Base-by-base conservation (phyloP, 2,888 invertebrate genomes). In the Apamea epomidion region DNA sequence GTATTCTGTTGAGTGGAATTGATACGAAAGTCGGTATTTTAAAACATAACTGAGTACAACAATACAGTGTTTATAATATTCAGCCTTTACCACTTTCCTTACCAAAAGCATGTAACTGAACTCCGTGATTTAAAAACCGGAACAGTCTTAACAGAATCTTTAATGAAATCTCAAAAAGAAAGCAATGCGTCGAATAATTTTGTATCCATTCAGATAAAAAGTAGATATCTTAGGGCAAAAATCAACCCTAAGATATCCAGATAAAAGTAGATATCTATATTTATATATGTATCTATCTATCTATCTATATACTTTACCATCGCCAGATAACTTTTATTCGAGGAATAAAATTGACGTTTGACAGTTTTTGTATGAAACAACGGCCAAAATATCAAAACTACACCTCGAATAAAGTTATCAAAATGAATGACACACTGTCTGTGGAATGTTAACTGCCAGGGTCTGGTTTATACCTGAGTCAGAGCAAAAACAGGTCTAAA, bases 371-470 rank as follows among this genome's bases (percentile, higher is more conserved):
- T 42, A 42, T 42, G 42, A 42, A 7, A 42, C 42, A 42, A 42
- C 42, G 6, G 42, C 7, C 42, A 42, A 42, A 42, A 7, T 42
- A 7, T 42, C 42, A 7, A 42, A 42, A 42, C 0, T 6, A 42
- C 0, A 42, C 42, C 42, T 42, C 42, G 42, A 42, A 42, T 42
- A 42, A 42, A 42, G 7, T 42, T 42, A 42, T 7, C 42, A 76
- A 54, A 32, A 69, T 21, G 12, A 32, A 69, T 21, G 12, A 70
- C 58, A n/a, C 42, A 12, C 48, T 60, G 48, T 76, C 69, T 81
- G 5, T 76, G 76, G 70, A 70, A 81, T 82, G 51, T 73, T 79
- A 81, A 51, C 32, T 51, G 6, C 58, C 70, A 65, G 64, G 37
- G 64, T 48, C 75, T 64, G 16, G 21, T 58, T 64, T 1, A 12